Percentiles rank a stretch among this genome's conserved stretches.
phyloP scores from a whole-genome alignment of 2,888 invertebrate genomes.

The Sinodicranocentrus sp. region DNA sequence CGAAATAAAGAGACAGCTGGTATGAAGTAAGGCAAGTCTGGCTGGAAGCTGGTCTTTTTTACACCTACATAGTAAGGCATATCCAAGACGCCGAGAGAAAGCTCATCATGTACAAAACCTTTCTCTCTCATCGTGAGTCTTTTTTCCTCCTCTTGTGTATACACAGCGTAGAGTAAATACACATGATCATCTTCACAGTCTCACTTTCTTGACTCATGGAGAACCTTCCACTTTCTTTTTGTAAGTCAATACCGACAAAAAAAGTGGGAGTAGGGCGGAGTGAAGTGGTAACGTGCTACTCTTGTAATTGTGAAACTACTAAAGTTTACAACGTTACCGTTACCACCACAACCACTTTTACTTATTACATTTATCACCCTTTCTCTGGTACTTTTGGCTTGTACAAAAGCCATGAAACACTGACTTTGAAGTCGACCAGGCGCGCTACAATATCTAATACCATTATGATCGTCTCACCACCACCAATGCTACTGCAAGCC shows the following conservation, averaged over 20 bases:
- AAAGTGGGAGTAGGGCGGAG: too few species aligned
- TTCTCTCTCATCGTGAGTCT: too few species aligned
- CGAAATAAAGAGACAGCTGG: slow-evolving; percentile 69
- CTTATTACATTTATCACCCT: slow-evolving; percentile 51
- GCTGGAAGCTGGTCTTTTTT: too few species aligned
- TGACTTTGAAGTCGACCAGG: slow-evolving; percentile 38
- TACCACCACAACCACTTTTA: slow-evolving; percentile 31
- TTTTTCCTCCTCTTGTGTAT: too few species aligned
- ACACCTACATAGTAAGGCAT: too few species aligned
- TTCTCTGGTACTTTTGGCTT: slow-evolving; percentile 39
- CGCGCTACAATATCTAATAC: slow-evolving; percentile 23
- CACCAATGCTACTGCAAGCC: not conserved
- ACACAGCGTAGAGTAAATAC: too few species aligned
- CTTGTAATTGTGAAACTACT: slow-evolving; percentile 3
- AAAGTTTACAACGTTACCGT: not conserved
- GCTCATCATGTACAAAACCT: too few species aligned
- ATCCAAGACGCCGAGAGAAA: too few species aligned
- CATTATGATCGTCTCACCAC: slow-evolving; percentile 46
- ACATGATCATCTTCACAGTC: too few species aligned
- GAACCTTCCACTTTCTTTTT: too few species aligned
- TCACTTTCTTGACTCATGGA: too few species aligned
- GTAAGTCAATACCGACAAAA: too few species aligned
- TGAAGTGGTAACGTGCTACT: not conserved
- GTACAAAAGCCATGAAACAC: slow-evolving; percentile 43
- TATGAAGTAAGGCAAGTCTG: slow-evolving; percentile 67